A percentile compares a stretch with the other conserved stretches of the same genome.
phyloP scores from a whole-genome alignment of 2,113 vertebrate genomes.

The Cyprinodon brontotheroides region DNA sequence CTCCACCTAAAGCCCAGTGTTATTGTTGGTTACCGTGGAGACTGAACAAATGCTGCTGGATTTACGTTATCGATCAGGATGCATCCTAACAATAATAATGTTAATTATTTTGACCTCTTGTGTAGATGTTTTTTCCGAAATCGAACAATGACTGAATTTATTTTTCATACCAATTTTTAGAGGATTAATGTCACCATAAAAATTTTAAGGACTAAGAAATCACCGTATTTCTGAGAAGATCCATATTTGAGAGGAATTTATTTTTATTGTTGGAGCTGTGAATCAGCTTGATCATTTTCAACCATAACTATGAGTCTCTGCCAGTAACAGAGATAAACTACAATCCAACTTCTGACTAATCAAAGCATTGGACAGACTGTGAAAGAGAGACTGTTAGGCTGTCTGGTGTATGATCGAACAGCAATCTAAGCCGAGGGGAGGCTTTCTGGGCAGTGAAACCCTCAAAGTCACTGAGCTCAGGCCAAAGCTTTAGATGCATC shows the following conservation, averaged over 20 bases:
- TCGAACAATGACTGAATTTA: neutral
- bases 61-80: too few relatives aligned
- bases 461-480: conserved; percentile 10
- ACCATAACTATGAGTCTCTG: conserved; percentile 6
- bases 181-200: neutral
- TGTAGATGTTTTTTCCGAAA: too few relatives aligned
- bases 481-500: conserved; percentile 43
- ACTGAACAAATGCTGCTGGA: neutral
- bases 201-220: neutral
- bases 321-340: conserved; percentile 23
- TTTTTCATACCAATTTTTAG: neutral
- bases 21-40: neutral
- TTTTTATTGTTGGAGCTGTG: conserved; percentile 13
- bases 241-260: conserved; percentile 2
- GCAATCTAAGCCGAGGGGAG: conserved; percentile 11
- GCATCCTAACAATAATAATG: neutral
- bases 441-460: conserved; percentile 27
- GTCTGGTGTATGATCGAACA: conserved; percentile 20
- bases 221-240: neutral
- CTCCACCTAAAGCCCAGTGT: neutral
- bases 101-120: neutral
- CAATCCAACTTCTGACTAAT: conserved; percentile 41
- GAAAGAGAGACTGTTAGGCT: neutral
- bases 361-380: conserved; percentile 33
- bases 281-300: conserved; percentile 1